Evolutionary conservation across 2,113 vertebrate genomes (phyloP).

Genomic region (Hemicordylus capensis): DNA sequence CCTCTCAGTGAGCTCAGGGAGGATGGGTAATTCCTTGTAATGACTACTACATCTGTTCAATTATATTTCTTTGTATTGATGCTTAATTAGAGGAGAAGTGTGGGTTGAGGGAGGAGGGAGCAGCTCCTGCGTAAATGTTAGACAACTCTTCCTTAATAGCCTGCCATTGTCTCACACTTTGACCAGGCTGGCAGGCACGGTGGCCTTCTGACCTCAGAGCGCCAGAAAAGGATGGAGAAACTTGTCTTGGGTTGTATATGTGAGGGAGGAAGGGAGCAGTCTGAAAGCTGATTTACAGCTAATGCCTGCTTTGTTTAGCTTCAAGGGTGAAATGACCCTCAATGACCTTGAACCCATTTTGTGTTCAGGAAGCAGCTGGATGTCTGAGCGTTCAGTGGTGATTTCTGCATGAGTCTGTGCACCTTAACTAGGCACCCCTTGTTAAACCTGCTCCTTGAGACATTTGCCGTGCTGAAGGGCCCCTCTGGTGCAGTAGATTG

Average conservation of each 20-base stretch:
- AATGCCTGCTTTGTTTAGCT: conserved; percentile 67
- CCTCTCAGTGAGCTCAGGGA: conserved; percentile 62
- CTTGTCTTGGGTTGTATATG: conserved; percentile 15
- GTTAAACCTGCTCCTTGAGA: neutral
- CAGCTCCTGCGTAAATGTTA: conserved; percentile 70
- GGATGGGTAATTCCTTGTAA: conserved; percentile 76
- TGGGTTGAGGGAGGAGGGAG: conserved; percentile 62
- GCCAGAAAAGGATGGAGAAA: conserved; percentile 56
- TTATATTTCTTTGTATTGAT: conserved; percentile 75
- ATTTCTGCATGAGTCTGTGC: neutral
- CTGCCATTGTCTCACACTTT: conserved; percentile 66
- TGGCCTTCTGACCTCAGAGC: conserved; percentile 67
- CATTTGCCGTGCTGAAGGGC: neutral
- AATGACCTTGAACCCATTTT: conserved; percentile 41
- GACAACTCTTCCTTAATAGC: conserved; percentile 65
- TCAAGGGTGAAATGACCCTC: conserved; percentile 66
- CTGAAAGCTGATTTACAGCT: conserved; percentile 63
- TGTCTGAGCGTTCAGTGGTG: conserved; percentile 34
- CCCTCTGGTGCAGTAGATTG: neutral
- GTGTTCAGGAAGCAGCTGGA: conserved; percentile 36
- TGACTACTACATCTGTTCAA: conserved; percentile 79
- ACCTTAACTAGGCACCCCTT: neutral
- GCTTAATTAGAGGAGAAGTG: conserved; percentile 77
- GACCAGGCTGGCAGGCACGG: conserved; percentile 61
- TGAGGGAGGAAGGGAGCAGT: conserved; percentile 34